These are phyloP conservation scores for Drosophila ezoana DNA, from an alignment of 2,888 invertebrate species.

Conservation along the genomic window DNA sequence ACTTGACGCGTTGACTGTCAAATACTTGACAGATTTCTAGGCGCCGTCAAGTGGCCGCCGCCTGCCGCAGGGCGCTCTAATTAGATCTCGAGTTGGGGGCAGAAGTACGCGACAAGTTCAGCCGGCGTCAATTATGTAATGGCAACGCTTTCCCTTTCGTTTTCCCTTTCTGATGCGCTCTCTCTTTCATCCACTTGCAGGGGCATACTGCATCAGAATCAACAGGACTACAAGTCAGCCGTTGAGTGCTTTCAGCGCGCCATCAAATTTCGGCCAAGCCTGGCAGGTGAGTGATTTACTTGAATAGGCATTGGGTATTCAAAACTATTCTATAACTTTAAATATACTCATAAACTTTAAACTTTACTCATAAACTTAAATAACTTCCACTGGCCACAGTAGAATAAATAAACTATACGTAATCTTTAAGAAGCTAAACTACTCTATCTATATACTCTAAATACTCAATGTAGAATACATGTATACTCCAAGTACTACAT, in stretches of 20 bases:
- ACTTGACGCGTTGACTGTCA: conserved; percentile 22
- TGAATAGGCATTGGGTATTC: not conserved
- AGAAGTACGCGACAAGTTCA: conserved; percentile 66
- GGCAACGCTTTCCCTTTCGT: conserved; percentile 40
- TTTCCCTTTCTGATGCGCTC: conserved; percentile 58
- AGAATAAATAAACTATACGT: too few relatives aligned
- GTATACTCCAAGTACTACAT: not conserved
- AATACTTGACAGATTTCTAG: conserved; percentile 54
- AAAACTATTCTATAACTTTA: not conserved
- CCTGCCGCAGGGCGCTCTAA: conserved; percentile 55
- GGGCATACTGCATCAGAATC: conserved; percentile 95
- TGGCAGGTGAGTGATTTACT: conserved; percentile 86
- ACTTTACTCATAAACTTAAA: not conserved
- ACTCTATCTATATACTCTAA: not conserved
- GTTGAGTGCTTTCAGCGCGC: conserved; percentile 96
- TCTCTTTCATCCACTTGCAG: conserved; percentile 90
- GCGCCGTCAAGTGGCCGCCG: conserved; percentile 44
- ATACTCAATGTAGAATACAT: not conserved
- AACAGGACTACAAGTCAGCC: conserved; percentile 94
- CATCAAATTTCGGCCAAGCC: conserved; percentile 93
- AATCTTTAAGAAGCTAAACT: not conserved
- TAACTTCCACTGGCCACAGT: not conserved
- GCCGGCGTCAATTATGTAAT: conserved; percentile 55
- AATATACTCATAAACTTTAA: not conserved
- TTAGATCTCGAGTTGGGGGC: conserved; percentile 56